Percentiles rank a stretch among this genome's conserved stretches.
Conservation (phyloP, 2,888 invertebrate species). For the Pristionchus arcanus region DNA sequence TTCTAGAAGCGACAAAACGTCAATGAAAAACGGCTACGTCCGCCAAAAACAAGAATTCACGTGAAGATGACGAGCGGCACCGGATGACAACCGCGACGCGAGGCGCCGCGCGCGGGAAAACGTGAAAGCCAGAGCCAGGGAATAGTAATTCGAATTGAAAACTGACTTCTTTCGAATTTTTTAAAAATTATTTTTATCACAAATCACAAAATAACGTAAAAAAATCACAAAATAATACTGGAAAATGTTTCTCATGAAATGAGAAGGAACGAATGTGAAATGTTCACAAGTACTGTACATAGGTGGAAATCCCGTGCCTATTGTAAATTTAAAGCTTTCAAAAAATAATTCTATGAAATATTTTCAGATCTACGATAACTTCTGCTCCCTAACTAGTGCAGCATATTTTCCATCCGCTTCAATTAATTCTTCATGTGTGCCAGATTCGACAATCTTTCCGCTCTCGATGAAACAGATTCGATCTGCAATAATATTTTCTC, state of each 20-base stretch:
- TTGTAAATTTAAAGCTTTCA: constrained; percentile 27
- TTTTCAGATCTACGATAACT: constrained; percentile 14
- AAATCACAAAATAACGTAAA: background rate
- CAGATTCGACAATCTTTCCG: constrained; percentile 36
- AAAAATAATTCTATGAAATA: background rate
- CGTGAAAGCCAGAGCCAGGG: background rate
- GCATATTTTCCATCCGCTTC: constrained; percentile 62
- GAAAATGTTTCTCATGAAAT: constrained; percentile 4
- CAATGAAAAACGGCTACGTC: background rate
- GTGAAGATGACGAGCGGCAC: background rate
- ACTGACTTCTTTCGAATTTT: background rate
- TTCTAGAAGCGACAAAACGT: background rate
- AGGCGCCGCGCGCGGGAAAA: background rate
- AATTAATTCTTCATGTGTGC: constrained; percentile 72
- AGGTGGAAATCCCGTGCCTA: constrained; percentile 19
- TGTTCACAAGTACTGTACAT: constrained; percentile 34
- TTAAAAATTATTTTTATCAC: too few relatives aligned
- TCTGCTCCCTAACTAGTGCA: constrained; percentile 44
- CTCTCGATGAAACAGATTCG: constrained; percentile 47
- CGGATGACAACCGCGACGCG: constrained; percentile 20
- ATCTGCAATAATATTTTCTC: background rate
- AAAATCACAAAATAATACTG: constrained; percentile 17
- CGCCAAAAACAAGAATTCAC: background rate
- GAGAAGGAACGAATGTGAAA: constrained; percentile 28
- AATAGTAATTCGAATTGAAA: background rate